phyloP scores from a whole-genome alignment of 2,113 vertebrate genomes.

The Odocoileus hemionus region DNA sequence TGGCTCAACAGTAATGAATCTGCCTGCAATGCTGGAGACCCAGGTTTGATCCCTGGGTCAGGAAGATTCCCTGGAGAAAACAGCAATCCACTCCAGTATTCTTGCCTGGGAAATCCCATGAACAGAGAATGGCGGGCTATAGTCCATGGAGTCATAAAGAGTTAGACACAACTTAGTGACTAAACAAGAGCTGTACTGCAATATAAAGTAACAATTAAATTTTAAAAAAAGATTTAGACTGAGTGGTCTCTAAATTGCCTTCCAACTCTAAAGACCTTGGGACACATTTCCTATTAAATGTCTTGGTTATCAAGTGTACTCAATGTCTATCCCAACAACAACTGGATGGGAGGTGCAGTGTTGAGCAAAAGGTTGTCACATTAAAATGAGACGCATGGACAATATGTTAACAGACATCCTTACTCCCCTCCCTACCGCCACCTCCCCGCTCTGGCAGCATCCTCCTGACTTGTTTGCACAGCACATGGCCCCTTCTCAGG shows the following conservation, averaged over 20 bases:
- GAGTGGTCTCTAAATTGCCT: neutral
- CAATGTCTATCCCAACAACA: neutral
- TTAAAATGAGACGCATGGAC: fast-evolving
- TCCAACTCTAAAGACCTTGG: neutral
- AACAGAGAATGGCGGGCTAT: no score
- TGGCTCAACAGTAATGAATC: no score
- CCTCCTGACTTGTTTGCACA: neutral
- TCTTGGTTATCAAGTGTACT: neutral
- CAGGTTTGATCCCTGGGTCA: no score
- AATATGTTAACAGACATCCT: neutral
- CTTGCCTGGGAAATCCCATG: no score
- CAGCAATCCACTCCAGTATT: no score
- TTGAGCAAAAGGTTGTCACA: neutral
- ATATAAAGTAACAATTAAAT: neutral
- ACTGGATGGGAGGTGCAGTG: no score
- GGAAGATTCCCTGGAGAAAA: no score
- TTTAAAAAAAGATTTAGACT: neutral
- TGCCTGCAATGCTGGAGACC: no score
- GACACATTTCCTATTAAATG: neutral
- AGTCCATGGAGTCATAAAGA: no score
- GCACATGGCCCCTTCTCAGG: neutral
- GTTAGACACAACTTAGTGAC: no score
- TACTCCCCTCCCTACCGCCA: neutral
- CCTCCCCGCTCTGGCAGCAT: neutral
- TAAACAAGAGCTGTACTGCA: neutral